Evolutionary conservation across 2,888 invertebrate species (phyloP).

Genomic region (Gibbula magus): DNA sequence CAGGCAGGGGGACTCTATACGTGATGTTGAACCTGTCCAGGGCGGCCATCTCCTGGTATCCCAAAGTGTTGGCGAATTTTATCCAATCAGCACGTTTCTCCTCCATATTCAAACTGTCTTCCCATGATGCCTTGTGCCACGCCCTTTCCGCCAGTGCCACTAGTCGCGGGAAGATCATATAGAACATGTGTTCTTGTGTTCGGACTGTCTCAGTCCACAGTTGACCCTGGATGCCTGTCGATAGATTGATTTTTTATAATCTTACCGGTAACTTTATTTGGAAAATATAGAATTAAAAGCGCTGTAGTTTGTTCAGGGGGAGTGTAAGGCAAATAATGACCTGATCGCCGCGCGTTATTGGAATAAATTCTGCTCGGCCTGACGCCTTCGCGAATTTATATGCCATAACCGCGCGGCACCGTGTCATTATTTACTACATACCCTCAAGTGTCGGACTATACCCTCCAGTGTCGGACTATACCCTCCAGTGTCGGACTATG

Average conservation of each 20-base stretch:
- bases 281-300: too few species aligned
- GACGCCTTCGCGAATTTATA: too few species aligned
- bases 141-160: constrained; percentile 68
- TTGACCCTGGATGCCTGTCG: constrained; percentile 66
- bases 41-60: constrained; percentile 51
- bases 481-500: too few species aligned
- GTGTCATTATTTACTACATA: too few species aligned
- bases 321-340: too few species aligned
- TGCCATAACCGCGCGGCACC: too few species aligned
- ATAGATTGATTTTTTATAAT: neutral
- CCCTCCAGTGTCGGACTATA: too few species aligned
- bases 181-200: constrained; percentile 48
- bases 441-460: too few species aligned
- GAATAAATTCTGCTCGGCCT: too few species aligned
- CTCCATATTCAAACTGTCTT: constrained; percentile 35
- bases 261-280: too few species aligned
- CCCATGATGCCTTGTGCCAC: constrained; percentile 70
- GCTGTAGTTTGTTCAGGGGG: too few species aligned
- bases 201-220: constrained; percentile 66
- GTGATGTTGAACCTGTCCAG: constrained; percentile 53
- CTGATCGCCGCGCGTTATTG: too few species aligned
- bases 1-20: constrained; percentile 63
- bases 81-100: constrained; percentile 40
- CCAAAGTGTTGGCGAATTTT: constrained; percentile 55
- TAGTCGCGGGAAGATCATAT: constrained; percentile 62